Evolutionary conservation across 2,797 vertebrate species (phyloP).

Genomic region (Bucorvus abyssinicus): DNA sequence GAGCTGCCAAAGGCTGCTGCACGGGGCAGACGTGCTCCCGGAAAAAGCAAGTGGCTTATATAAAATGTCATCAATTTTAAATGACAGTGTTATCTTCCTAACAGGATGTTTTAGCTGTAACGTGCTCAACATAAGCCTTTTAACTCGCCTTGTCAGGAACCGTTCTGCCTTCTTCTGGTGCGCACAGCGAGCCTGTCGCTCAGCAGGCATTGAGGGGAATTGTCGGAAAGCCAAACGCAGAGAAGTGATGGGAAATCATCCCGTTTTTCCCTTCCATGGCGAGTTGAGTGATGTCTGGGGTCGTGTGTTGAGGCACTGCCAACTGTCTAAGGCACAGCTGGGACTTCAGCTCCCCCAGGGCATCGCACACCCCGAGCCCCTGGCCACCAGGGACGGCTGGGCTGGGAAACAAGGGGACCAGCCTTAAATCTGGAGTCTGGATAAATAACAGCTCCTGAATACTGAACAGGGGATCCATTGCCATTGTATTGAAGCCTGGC

Average conservation of each 20-base stretch:
- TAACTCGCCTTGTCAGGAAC: neutral
- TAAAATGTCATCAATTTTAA: conserved; percentile 50
- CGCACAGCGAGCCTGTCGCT: neutral
- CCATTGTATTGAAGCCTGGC: neutral
- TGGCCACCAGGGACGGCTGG: neutral
- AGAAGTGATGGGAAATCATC: neutral
- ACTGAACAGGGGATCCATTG: neutral
- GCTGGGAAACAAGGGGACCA: neutral
- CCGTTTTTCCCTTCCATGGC: neutral
- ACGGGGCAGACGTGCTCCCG: neutral
- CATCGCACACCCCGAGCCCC: fast-evolving
- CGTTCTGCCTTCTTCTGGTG: conserved; percentile 7
- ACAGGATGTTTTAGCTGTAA: conserved; percentile 8
- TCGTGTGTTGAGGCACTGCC: neutral
- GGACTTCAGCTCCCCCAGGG: neutral
- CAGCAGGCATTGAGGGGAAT: neutral
- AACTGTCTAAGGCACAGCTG: neutral
- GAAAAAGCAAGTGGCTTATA: conserved; percentile 1
- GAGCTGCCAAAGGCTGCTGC: neutral
- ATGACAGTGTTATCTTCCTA: conserved; percentile 32
- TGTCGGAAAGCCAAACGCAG: neutral
- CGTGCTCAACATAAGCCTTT: conserved; percentile 19
- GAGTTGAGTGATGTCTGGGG: neutral
- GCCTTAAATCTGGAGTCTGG: neutral
- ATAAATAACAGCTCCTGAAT: neutral